Evolutionary conservation across 2,888 invertebrate species (phyloP).

Genomic region (Ennomos quercinarius): DNA sequence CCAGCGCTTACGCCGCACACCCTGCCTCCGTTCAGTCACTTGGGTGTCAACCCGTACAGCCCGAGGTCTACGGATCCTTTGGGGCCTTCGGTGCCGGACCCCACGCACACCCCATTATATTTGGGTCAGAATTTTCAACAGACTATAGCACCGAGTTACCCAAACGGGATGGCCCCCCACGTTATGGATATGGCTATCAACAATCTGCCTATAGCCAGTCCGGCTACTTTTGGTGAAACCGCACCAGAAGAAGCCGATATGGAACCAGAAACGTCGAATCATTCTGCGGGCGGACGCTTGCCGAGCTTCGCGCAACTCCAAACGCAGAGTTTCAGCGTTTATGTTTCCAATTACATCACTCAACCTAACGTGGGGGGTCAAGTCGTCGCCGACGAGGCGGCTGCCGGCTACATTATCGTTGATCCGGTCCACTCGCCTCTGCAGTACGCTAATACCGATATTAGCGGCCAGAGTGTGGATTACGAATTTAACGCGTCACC

Average conservation of each 20-base stretch:
- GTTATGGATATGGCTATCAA: constrained; percentile 91
- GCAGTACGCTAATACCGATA: constrained; percentile 68
- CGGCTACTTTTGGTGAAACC: constrained; percentile 94
- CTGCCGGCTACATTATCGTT: constrained; percentile 78
- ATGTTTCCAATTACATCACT: constrained; percentile 85
- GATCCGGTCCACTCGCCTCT: constrained; percentile 71
- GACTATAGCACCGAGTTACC: constrained; percentile 89
- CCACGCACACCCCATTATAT: constrained; percentile 86
- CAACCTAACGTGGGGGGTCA: constrained; percentile 93
- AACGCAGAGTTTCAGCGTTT: constrained; percentile 83
- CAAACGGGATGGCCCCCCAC: constrained; percentile 95
- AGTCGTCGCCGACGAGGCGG: constrained; percentile 83
- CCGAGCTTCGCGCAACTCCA: constrained; percentile 89
- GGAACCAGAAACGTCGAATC: constrained; percentile 77
- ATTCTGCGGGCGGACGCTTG: constrained; percentile 80
- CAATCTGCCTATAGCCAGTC: constrained; percentile 88
- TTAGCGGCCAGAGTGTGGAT: constrained; percentile 66
- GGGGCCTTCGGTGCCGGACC: constrained; percentile 85
- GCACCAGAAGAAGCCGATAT: constrained; percentile 78
- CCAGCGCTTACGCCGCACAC: constrained; percentile 84
- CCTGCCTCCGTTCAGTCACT: constrained; percentile 85
- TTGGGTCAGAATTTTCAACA: constrained; percentile 86
- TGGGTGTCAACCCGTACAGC: constrained; percentile 85
- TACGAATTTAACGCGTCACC: constrained; percentile 74
- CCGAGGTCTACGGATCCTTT: constrained; percentile 86